Evolutionary conservation across 2,113 vertebrate species (phyloP).

Genomic region (Spermophilus dauricus): DNA sequence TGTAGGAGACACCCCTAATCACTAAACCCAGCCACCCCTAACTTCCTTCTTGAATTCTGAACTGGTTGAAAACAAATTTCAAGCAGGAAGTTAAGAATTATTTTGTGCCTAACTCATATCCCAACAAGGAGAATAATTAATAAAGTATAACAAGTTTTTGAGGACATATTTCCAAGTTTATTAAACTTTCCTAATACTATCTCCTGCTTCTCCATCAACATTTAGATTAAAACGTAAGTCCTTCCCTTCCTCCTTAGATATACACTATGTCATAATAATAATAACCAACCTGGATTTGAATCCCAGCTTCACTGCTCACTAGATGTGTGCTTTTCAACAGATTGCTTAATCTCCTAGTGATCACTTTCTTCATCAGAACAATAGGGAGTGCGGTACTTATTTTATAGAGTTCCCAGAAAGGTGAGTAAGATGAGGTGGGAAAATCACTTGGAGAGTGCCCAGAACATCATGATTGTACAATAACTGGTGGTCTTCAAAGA

Average conservation of each 20-base stretch:
- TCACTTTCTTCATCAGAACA: background rate
- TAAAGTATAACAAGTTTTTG: background rate
- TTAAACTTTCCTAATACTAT: background rate
- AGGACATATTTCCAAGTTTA: background rate
- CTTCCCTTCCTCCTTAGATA: background rate
- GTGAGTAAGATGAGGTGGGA: background rate
- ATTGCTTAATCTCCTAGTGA: background rate
- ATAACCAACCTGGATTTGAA: background rate
- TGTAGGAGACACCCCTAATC: background rate
- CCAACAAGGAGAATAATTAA: background rate
- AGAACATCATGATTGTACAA: background rate
- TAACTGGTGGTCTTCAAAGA: background rate
- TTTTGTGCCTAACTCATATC: background rate
- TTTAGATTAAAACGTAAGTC: background rate
- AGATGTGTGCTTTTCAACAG: background rate
- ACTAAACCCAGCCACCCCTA: too few species aligned
- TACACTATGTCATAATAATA: background rate
- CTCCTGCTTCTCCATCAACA: background rate
- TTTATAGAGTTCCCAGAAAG: background rate
- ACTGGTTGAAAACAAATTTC: background rate
- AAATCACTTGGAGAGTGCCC: background rate
- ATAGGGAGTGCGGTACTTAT: background rate
- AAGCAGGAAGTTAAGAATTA: background rate
- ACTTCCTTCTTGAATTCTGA: background rate
- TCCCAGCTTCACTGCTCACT: background rate